Conservation (phyloP, 2,113 vertebrate genomes). For the Oenanthe oenanthe region DNA sequence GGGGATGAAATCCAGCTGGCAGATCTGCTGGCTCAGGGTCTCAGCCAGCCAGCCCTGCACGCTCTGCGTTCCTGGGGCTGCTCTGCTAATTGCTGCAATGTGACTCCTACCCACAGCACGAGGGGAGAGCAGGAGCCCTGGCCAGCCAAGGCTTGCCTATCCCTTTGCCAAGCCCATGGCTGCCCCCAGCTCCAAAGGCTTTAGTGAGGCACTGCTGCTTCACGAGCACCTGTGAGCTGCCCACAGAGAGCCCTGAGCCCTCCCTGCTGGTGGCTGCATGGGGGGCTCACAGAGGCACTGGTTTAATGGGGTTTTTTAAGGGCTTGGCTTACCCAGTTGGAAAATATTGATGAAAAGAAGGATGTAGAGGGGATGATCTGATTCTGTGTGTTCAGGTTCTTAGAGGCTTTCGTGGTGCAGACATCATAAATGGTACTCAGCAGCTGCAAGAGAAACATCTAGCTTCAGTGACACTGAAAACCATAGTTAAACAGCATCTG, state of each 20-base stretch:
- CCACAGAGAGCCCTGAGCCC: background rate
- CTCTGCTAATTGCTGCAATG: background rate
- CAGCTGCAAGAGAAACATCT: background rate
- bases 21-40: background rate
- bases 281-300: background rate
- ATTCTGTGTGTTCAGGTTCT: background rate
- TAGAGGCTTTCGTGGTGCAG: background rate
- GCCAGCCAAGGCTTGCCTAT: background rate
- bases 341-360: background rate
- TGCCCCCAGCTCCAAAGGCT: background rate
- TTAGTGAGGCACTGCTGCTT: background rate
- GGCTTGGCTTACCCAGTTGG: background rate
- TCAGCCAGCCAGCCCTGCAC: background rate
- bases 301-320: background rate
- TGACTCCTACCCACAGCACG: accelerated
- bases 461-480: background rate
- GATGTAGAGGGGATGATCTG: background rate
- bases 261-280: background rate
- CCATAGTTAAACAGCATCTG: background rate
- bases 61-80: background rate
- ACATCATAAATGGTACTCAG: background rate
- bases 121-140: background rate
- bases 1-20: slow-evolving; percentile 15
- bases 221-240: accelerated
- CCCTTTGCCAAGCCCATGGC: background rate